Percentiles rank a stretch among this genome's conserved stretches.
Conservation (phyloP, 2,888 invertebrate species). For the Salticus scenicus region DNA sequence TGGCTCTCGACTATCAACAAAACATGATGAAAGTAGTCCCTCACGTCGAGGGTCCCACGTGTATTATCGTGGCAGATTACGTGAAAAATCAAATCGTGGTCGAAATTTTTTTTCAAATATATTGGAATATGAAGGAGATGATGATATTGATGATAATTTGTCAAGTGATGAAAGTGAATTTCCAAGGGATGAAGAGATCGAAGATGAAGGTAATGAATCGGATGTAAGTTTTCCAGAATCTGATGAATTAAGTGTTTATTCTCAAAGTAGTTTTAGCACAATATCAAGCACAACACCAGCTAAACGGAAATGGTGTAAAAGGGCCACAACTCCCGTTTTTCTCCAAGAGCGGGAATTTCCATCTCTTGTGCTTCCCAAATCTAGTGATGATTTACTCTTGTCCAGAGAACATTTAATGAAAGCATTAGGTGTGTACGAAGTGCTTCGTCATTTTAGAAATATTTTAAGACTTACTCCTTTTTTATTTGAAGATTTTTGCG, state of each 20-base stretch:
- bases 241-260: conserved; percentile 69
- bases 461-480: conserved; percentile 93
- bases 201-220: conserved; percentile 64
- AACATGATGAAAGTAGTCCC: conserved; percentile 68
- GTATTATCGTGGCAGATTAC: conserved; percentile 62
- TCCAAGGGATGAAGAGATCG: conserved; percentile 66
- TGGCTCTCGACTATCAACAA: conserved; percentile 62
- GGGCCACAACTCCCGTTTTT: conserved; percentile 74
- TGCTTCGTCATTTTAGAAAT: conserved; percentile 89
- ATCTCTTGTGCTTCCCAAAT: conserved; percentile 84
- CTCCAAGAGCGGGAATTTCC: conserved; percentile 82
- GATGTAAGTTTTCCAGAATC: conserved; percentile 70
- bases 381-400: conserved; percentile 92
- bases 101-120: conserved; percentile 62
- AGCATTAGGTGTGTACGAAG: conserved; percentile 94
- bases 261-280: conserved; percentile 70
- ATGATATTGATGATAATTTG: conserved; percentile 61
- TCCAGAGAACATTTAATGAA: conserved; percentile 86
- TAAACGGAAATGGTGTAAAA: conserved; percentile 73
- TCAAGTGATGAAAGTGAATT: conserved; percentile 69
- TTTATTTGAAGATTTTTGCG: conserved; percentile 97
- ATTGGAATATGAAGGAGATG: conserved; percentile 66
- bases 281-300: conserved; percentile 68
- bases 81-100: conserved; percentile 58
- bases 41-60: conserved; percentile 57